Percentiles rank a stretch among this genome's conserved stretches.
These are phyloP conservation scores for Nephotettix cincticeps DNA, from an alignment of 1,140 invertebrate species.

Conservation along the genomic window DNA sequence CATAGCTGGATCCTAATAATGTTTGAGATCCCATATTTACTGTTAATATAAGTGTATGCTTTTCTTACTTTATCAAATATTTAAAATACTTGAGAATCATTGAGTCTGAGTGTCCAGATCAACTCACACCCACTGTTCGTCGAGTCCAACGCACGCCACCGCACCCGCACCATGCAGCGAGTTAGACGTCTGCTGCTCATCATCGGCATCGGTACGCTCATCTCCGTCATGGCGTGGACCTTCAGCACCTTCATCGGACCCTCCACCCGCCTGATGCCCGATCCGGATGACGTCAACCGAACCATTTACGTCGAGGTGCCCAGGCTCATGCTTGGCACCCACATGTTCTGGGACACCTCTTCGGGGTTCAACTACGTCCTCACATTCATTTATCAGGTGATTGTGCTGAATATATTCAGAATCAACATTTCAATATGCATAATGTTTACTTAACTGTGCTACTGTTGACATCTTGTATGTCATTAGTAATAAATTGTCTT, in stretches of 20 bases:
- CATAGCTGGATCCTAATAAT: not conserved
- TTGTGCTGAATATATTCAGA: too few relatives aligned
- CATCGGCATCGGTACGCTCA: slow-evolving; percentile 60
- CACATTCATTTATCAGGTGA: slow-evolving; percentile 65
- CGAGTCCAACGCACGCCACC: slow-evolving; percentile 76
- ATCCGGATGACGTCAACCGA: slow-evolving; percentile 67
- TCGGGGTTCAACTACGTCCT: slow-evolving; percentile 63
- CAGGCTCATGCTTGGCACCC: slow-evolving; percentile 69
- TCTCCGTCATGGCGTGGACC: slow-evolving; percentile 59
- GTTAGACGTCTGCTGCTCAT: slow-evolving; percentile 70
- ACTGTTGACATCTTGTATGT: too few relatives aligned
- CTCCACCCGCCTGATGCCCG: slow-evolving; percentile 61
- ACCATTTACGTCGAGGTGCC: slow-evolving; percentile 67
- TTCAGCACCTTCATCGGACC: slow-evolving; percentile 75
- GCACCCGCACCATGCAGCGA: slow-evolving; percentile 70
- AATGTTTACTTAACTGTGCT: too few relatives aligned
- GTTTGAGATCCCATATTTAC: not conserved
- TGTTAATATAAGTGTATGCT: not conserved
- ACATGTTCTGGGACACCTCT: slow-evolving; percentile 68
- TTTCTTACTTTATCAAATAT: not conserved
- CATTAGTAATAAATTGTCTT: too few relatives aligned
- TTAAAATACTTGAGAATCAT: not conserved
- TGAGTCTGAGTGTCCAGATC: slow-evolving; percentile 46
- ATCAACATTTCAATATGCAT: too few relatives aligned
- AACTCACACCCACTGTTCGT: slow-evolving; percentile 80